Evolutionary conservation across 2,113 vertebrate genomes (phyloP), one percentile per base, ranked within the genome.

Genomic region (Poecile atricapillus): DNA sequence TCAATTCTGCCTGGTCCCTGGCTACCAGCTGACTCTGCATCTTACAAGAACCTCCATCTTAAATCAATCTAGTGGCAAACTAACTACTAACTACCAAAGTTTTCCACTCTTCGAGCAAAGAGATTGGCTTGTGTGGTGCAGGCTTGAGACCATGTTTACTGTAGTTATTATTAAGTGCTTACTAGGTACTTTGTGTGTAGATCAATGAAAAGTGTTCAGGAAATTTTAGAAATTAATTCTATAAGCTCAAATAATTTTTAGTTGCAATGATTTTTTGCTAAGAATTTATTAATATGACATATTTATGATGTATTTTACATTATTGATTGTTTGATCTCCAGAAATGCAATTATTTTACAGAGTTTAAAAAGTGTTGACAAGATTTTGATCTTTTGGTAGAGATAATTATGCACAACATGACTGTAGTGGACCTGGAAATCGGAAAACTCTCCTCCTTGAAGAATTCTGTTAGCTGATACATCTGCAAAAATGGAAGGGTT

Each of bases 1-100:
- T 6, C 5, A 69, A 1, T 15, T 1, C 23, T 59, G 4, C 3
- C 3, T 55, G 24, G 4, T 52, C 3, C 4, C 2, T 0, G 3
- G 21, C 15, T 55, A 47, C 19, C 9, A 67, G 12, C 7, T 14
- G 58, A 7, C 67, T 79, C 44, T 76, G 14, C 22, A 47, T 23
- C 7, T 77, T 47, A 27, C 21, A 49, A 53, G 17, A 69, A 5
- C 3, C 5, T 80, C 17, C 9, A 49, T 47, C 28, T 90, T 47
- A 49, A 79, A 43, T 5, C 3, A 9, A 37, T 23, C 17, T 21
- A 50, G 35, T 25, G 31, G 3, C 30, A 71, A 67, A 62, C 10
- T 55, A 46, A 5, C 22, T 60, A 30, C 13, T 13, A 49, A 4
- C 25, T 71, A 24, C 15, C 24, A 21, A 49, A 46, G 9, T 27